Conservation (phyloP, 2,888 invertebrate species). For the Acholoe squamosa region DNA sequence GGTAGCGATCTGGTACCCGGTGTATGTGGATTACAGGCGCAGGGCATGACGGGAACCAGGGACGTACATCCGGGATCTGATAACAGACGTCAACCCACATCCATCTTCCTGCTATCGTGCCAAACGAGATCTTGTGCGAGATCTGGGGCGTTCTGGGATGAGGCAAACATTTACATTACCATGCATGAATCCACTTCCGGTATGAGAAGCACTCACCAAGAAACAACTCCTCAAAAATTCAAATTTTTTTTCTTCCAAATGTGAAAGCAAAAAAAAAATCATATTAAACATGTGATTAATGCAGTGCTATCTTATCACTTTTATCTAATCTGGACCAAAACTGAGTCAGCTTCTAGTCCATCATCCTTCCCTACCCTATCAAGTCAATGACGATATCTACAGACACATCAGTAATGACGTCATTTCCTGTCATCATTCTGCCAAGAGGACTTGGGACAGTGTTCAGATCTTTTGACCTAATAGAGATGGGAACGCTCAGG, state of each 20-base stretch:
- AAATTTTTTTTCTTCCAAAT: too few relatives aligned
- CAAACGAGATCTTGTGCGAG: slow-evolving; percentile 8
- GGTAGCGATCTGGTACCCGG: slow-evolving; percentile 9
- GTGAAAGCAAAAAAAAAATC: too few relatives aligned
- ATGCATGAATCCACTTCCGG: not conserved
- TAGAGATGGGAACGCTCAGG: too few relatives aligned
- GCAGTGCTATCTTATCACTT: too few relatives aligned
- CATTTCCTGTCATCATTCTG: not conserved
- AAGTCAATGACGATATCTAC: not conserved
- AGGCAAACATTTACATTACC: not conserved
- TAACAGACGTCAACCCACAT: not conserved
- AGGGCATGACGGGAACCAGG: not conserved
- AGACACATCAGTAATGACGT: not conserved
- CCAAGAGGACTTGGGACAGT: too few relatives aligned
- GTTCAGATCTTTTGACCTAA: too few relatives aligned
- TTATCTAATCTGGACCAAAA: too few relatives aligned
- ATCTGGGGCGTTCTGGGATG: not conserved
- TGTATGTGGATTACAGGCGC: not conserved
- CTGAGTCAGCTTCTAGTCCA: not conserved
- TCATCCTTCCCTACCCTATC: not conserved
- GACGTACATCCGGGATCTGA: slow-evolving; percentile 21
- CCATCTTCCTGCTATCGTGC: slow-evolving; percentile 6
- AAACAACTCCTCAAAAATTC: too few relatives aligned
- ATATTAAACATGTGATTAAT: too few relatives aligned
- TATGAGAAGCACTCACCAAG: not conserved